A percentile compares a stretch with the other conserved stretches of the same genome.
phyloP scores from a whole-genome alignment of 2,113 vertebrate species.

The Marmota monax region DNA sequence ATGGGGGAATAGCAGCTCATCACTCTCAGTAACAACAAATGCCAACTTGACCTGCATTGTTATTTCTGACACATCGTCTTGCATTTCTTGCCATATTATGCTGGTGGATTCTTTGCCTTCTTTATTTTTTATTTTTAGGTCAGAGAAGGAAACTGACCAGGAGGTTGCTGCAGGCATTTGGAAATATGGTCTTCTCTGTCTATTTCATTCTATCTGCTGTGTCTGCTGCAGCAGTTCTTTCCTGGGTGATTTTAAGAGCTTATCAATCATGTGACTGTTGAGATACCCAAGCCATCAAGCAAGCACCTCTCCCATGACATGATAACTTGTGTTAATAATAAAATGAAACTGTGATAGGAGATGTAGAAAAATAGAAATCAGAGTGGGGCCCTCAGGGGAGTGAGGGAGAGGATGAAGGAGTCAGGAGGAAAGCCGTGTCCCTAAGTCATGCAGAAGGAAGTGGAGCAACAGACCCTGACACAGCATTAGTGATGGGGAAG shows the following conservation, averaged over 20 bases:
- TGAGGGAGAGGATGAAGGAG: neutral
- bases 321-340: constrained; percentile 5
- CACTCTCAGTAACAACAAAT: constrained; percentile 66
- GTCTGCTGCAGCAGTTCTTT: neutral
- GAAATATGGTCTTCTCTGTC: constrained; percentile 43
- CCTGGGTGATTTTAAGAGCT: constrained; percentile 56
- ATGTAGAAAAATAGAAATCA: neutral
- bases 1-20: neutral
- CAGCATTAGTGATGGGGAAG: too few relatives aligned
- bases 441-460: neutral
- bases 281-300: neutral
- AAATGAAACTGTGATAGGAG: constrained; percentile 34
- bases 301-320: constrained; percentile 19
- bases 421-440: neutral
- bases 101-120: constrained; percentile 42
- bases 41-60: constrained; percentile 71
- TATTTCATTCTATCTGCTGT: neutral
- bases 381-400: neutral
- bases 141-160: constrained; percentile 63
- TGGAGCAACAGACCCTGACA: neutral
- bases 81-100: constrained; percentile 58
- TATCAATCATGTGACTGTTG: constrained; percentile 42
- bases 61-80: constrained; percentile 70
- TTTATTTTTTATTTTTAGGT: constrained; percentile 63
- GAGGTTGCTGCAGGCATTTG: constrained; percentile 67